A percentile compares a stretch with the other conserved stretches of the same genome.
Evolutionary conservation across 2,888 invertebrate genomes (phyloP).

Genomic region (Thecophora atra): DNA sequence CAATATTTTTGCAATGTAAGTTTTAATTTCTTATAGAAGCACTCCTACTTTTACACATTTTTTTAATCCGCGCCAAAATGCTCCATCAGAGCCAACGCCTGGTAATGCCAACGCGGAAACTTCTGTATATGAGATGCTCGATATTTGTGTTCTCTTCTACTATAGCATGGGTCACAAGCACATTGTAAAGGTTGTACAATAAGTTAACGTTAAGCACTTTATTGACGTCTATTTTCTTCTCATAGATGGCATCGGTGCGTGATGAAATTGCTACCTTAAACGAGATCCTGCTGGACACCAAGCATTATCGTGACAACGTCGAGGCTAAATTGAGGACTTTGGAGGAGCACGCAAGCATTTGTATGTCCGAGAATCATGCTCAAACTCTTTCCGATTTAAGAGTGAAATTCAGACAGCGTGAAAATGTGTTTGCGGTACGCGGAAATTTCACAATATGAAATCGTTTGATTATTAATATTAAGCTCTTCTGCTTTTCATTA

Average conservation of each 20-base stretch:
- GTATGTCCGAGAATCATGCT: constrained; percentile 57
- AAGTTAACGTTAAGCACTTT: background rate
- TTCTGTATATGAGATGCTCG: constrained; percentile 61
- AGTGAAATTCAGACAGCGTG: constrained; percentile 60
- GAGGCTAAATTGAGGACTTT: constrained; percentile 57
- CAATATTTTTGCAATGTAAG: no score
- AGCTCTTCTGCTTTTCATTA: constrained; percentile 39
- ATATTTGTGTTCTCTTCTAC: constrained; percentile 62
- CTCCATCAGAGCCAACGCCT: constrained; percentile 47
- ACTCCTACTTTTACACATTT: constrained; percentile 55
- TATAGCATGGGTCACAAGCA: constrained; percentile 66
- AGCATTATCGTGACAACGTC: constrained; percentile 61
- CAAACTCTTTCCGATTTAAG: constrained; percentile 60
- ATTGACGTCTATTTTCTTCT: background rate
- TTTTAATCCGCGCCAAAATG: constrained; percentile 50
- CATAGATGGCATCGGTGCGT: constrained; percentile 60
- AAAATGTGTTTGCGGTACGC: constrained; percentile 63
- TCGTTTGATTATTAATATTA: background rate
- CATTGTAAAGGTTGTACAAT: constrained; percentile 57
- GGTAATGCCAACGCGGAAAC: constrained; percentile 54
- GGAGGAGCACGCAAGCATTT: constrained; percentile 56
- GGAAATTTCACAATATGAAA: background rate
- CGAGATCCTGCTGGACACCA: constrained; percentile 63
- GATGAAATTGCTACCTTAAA: constrained; percentile 65
- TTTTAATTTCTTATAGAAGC: constrained; percentile 41